Evolutionary conservation across 2,888 invertebrate genomes (phyloP).

Genomic region (Hesperia comma): DNA sequence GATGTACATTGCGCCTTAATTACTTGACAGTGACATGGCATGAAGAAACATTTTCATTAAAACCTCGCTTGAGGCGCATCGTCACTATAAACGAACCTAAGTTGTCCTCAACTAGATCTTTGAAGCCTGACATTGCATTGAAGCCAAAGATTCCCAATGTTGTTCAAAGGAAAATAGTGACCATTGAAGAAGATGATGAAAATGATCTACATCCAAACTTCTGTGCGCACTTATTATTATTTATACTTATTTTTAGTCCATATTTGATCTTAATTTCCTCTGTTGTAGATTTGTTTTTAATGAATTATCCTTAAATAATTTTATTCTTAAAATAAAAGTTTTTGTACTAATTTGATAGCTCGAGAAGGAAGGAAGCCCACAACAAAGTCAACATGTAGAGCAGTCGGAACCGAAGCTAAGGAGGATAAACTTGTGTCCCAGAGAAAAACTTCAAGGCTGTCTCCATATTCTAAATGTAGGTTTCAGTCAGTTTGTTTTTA

Average conservation of each 20-base stretch:
- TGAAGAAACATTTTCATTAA: slow-evolving; percentile 51
- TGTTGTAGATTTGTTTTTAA: no score
- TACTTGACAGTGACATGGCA: slow-evolving; percentile 53
- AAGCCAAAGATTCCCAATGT: slow-evolving; percentile 51
- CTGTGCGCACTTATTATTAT: slow-evolving; percentile 54
- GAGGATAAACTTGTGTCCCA: slow-evolving; percentile 51
- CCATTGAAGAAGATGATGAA: slow-evolving; percentile 69
- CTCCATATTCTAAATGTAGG: slow-evolving; percentile 58
- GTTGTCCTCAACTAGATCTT: slow-evolving; percentile 55
- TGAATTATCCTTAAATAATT: no score
- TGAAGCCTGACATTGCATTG: slow-evolving; percentile 50
- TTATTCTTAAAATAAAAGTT: background rate
- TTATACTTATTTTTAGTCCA: background rate
- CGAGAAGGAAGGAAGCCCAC: slow-evolving; percentile 47
- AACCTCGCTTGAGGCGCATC: slow-evolving; percentile 65
- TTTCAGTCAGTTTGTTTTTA: slow-evolving; percentile 29
- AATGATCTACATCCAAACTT: slow-evolving; percentile 58
- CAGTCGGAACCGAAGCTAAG: slow-evolving; percentile 50
- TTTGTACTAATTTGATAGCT: slow-evolving; percentile 46
- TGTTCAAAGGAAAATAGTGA: slow-evolving; percentile 67
- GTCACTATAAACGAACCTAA: slow-evolving; percentile 60
- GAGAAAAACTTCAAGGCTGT: slow-evolving; percentile 53
- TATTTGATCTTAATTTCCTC: background rate
- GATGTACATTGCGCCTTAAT: slow-evolving; percentile 12
- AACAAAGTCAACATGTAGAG: slow-evolving; percentile 50